phyloP scores from a whole-genome alignment of 2,113 vertebrate species.

The Eublepharis macularius region DNA sequence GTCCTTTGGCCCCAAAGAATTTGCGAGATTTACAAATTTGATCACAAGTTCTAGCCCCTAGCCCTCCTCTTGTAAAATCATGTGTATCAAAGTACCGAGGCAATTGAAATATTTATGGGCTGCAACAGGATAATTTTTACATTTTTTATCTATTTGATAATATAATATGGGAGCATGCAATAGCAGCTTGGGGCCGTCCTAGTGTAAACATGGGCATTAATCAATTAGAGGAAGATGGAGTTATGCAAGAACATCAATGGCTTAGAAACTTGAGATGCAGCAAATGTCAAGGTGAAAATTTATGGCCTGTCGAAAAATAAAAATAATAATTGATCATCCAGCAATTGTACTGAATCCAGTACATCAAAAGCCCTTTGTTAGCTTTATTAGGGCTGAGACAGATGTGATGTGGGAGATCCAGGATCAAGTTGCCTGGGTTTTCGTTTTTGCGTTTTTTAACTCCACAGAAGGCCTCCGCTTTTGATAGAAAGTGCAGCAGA shows the following conservation, averaged over 20 bases:
- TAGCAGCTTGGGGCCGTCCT: not conserved
- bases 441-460: no score
- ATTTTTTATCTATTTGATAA: not conserved
- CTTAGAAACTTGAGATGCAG: constrained; percentile 23
- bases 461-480: no score
- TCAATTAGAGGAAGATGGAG: not conserved
- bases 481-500: no score
- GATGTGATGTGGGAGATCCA: not conserved
- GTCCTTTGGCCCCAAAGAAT: not conserved
- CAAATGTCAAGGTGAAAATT: not conserved
- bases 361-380: constrained; percentile 22
- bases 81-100: not conserved
- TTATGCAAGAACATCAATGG: not conserved
- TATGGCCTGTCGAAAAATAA: not conserved
- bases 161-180: not conserved
- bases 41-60: not conserved
- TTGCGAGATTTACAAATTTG: not conserved
- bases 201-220: not conserved
- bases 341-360: not conserved
- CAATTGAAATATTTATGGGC: not conserved
- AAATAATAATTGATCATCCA: not conserved
- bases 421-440: not conserved
- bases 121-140: not conserved
- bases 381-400: constrained; percentile 6
- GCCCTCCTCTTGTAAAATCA: not conserved